phyloP scores from a whole-genome alignment of 2,113 vertebrate genomes.

The Aegithalos caudatus region DNA sequence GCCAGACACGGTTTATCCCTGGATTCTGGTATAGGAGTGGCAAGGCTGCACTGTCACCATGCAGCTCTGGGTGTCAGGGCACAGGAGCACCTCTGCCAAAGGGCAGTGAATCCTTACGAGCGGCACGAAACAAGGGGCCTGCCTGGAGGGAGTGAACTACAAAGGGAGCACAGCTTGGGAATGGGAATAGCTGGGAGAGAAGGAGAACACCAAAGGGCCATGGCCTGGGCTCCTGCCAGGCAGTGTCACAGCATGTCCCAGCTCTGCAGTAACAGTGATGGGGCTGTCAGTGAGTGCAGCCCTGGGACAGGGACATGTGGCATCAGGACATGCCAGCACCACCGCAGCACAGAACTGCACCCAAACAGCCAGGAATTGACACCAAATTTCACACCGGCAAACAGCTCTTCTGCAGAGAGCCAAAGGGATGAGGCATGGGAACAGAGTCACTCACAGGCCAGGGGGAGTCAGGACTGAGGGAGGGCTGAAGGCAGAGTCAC shows the following conservation, averaged over 20 bases:
- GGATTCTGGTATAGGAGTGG: background rate
- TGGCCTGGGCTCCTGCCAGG: background rate
- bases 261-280: background rate
- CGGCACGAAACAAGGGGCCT: background rate
- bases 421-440: background rate
- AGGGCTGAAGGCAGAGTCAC: background rate
- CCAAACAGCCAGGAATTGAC: background rate
- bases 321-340: accelerated
- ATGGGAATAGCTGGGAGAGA: background rate
- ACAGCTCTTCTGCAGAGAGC: background rate
- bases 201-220: background rate
- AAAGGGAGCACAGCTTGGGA: background rate
- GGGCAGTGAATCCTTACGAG: background rate
- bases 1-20: accelerated
- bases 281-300: background rate
- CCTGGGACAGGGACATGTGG: accelerated
- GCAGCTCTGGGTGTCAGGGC: background rate
- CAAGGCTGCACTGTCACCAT: background rate
- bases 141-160: background rate
- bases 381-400: background rate
- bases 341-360: background rate
- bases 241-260: accelerated
- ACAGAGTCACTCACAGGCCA: accelerated
- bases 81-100: background rate
- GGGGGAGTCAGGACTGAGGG: background rate